Base-by-base conservation (phyloP, 1,140 invertebrate genomes). In the Ditylenchus dipsaci region DNA sequence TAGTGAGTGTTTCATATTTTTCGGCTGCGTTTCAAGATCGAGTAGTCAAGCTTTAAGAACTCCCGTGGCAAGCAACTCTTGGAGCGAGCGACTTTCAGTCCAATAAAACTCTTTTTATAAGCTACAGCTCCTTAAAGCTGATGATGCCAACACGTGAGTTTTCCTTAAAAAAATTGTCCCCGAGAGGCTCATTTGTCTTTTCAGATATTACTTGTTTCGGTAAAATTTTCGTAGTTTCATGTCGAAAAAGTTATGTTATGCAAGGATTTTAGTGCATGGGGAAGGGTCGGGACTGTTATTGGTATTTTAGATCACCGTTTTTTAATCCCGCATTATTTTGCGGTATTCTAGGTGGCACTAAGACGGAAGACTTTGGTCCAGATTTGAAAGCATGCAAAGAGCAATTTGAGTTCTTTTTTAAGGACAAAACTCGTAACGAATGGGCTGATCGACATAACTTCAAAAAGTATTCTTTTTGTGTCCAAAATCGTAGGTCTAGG, bases 91-190 rank as follows among this genome's bases (percentile, higher is more conserved):
- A 76, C 33, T 59, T 75, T 21, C 23, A 61, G 5, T 19, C 27
- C 1, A 69, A 69, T 9, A 60, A 64, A 98, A 98, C 84, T 93
- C 91, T 5, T 98, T 87, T 84, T 97, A 98, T 83, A 97, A 97
- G 84, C 71, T 97, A 33, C 95, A 97, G 84, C 83, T 96, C 42
- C 84, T 97, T 15, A 88, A 94, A 82, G 82, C 88, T 17, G 91
- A 96, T 45, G 19, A 65, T 9, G n/a, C 49, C 15, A 53, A 53
- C 23, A 26, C 3, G 49, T 53, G 3, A 8, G 49, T 53, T 21
- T 3, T 5, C 11, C 11, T n/a, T n/a, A n/a, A n/a, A 11, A 38
- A 38, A 38, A 3, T 38, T 38, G 33, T 38, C 3, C 33, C 3
- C 11, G 11, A 11, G 33, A 38, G 11, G 11, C 33, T 38, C 11